Percentiles rank a stretch among this genome's conserved stretches.
Conservation (phyloP, 2,113 vertebrate species). For the Eublepharis macularius region DNA sequence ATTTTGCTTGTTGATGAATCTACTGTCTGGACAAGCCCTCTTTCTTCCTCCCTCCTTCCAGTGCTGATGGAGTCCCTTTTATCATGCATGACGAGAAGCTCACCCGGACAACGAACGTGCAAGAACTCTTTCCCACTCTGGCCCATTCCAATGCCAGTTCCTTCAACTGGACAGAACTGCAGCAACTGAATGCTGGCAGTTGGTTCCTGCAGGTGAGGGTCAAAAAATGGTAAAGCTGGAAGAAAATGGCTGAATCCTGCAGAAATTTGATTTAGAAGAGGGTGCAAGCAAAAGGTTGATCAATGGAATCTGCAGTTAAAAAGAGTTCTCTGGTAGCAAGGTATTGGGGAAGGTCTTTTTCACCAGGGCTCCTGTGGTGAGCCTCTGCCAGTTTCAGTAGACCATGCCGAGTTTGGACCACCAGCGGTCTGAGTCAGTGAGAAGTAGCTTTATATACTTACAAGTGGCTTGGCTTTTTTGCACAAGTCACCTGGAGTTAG, state of each 20-base stretch:
- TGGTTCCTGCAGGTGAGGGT: conserved; percentile 91
- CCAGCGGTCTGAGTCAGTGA: too few relatives aligned
- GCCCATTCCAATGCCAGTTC: conserved; percentile 58
- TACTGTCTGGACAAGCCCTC: neutral
- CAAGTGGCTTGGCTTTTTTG: neutral
- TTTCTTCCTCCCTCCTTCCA: conserved; percentile 50
- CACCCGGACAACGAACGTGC: conserved; percentile 85
- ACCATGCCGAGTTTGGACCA: too few relatives aligned
- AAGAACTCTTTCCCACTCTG: conserved; percentile 68
- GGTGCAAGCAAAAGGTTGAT: too few relatives aligned
- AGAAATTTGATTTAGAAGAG: neutral
- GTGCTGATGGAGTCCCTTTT: conserved; percentile 82
- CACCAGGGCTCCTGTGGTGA: too few relatives aligned
- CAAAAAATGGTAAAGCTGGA: neutral
- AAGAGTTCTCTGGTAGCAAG: too few relatives aligned
- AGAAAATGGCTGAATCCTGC: neutral
- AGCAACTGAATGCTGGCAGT: conserved; percentile 85
- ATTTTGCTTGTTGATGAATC: too few relatives aligned
- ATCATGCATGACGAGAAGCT: conserved; percentile 91
- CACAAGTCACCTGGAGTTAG: neutral
- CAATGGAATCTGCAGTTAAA: too few relatives aligned
- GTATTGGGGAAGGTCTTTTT: too few relatives aligned
- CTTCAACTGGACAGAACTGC: conserved; percentile 81
- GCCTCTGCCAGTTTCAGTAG: too few relatives aligned
- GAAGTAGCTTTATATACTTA: too few relatives aligned